phyloP scores from a whole-genome alignment of 2,797 vertebrate species.

The Pseudochirops cupreus region DNA sequence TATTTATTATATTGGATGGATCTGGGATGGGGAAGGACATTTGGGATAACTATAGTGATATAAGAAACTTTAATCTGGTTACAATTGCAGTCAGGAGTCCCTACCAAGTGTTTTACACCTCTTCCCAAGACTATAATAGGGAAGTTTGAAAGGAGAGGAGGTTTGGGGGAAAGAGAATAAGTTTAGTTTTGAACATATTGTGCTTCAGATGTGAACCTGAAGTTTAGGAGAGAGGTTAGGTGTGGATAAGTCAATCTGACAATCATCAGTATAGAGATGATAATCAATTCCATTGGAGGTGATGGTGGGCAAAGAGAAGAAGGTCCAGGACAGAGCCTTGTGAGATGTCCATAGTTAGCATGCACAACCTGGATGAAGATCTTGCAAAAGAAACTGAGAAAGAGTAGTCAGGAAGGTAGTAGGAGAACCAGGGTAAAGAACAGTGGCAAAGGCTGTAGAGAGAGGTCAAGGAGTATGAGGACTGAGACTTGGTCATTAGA shows the following conservation, averaged over 20 bases:
- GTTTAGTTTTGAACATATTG: not conserved
- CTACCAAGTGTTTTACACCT: not conserved
- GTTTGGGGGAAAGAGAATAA: not conserved
- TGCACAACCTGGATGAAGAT: not conserved
- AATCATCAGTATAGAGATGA: not conserved
- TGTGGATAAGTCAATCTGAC: not conserved
- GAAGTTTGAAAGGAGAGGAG: not conserved
- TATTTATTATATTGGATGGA: too few relatives aligned
- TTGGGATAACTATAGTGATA: not conserved
- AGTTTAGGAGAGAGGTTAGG: not conserved
- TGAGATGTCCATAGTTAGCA: not conserved
- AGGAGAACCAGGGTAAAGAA: not conserved
- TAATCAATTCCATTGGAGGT: not conserved
- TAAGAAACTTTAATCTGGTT: not conserved
- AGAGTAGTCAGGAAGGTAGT: not conserved
- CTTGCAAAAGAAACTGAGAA: not conserved
- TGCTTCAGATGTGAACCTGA: not conserved
- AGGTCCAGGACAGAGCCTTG: not conserved
- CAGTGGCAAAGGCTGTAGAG: not conserved
- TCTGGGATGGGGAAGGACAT: too few relatives aligned
- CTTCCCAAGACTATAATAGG: not conserved
- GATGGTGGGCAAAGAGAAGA: not conserved
- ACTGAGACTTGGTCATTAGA: not conserved
- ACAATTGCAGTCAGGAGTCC: not conserved
- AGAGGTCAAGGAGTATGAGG: not conserved